These are phyloP conservation scores for Dissostichus mawsoni DNA, from an alignment of 2,113 vertebrate genomes.

Conservation along the genomic window DNA sequence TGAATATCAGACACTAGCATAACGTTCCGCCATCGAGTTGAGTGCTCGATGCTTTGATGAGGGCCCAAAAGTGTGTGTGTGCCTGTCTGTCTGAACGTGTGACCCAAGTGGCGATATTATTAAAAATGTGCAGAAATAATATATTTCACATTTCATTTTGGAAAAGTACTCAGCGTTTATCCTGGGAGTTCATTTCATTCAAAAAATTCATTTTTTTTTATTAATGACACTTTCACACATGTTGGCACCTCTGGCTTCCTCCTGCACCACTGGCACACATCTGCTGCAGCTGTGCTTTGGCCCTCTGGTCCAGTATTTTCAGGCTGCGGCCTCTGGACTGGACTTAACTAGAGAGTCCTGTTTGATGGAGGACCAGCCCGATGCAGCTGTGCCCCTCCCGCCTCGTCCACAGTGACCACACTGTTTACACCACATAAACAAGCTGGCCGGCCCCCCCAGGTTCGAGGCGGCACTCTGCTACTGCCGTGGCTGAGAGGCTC, in stretches of 20 bases:
- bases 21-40: conserved; percentile 68
- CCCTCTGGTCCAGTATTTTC: conserved; percentile 21
- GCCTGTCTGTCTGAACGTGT: conserved; percentile 16
- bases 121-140: conserved; percentile 30
- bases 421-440: conserved; percentile 83
- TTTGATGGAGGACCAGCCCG: conserved; percentile 59
- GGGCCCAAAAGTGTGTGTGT: conserved; percentile 45
- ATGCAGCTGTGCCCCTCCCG: conserved; percentile 53
- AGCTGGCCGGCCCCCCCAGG: conserved; percentile 65
- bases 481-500: conserved; percentile 40
- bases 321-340: conserved; percentile 55
- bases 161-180: conserved; percentile 9
- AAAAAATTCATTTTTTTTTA: background rate
- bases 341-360: conserved; percentile 57
- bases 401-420: conserved; percentile 79
- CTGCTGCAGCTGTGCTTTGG: conserved; percentile 54
- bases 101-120: conserved; percentile 28
- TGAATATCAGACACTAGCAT: conserved; percentile 74
- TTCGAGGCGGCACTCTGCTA: conserved; percentile 63
- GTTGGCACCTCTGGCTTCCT: conserved; percentile 26
- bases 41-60: conserved; percentile 72
- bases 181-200: background rate
- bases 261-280: conserved; percentile 51
- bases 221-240: conserved; percentile 28
- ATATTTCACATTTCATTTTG: conserved; percentile 14